Percentiles rank a stretch among this genome's conserved stretches.
Conservation (phyloP, 2,888 invertebrate species). For the Andrena bicolor region DNA sequence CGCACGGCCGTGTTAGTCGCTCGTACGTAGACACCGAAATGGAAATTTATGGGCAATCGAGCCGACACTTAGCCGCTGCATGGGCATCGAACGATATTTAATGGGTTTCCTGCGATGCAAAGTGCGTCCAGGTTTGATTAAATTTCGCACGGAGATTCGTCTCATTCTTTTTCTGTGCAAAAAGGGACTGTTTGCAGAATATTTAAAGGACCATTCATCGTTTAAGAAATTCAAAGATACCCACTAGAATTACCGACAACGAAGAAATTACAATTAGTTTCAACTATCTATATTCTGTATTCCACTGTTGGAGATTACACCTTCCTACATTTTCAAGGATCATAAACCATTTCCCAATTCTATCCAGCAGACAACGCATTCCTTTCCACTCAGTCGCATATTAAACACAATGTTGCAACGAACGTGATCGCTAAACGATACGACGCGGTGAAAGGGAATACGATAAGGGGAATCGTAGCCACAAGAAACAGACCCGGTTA, state of each 20-base stretch:
- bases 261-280: too few relatives aligned
- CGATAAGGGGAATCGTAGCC: slow-evolving; percentile 19
- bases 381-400: too few relatives aligned
- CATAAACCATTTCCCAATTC: too few relatives aligned
- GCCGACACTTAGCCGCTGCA: slow-evolving; percentile 37
- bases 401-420: too few relatives aligned
- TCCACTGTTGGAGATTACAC: too few relatives aligned
- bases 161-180: neutral
- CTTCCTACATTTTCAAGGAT: too few relatives aligned
- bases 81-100: slow-evolving; percentile 53
- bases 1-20: slow-evolving; percentile 58
- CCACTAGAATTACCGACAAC: too few relatives aligned
- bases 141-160: slow-evolving; percentile 32
- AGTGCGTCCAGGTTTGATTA: slow-evolving; percentile 36
- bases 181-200: too few relatives aligned
- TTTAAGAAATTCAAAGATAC: too few relatives aligned
- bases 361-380: too few relatives aligned
- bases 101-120: slow-evolving; percentile 29
- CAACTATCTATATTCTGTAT: too few relatives aligned
- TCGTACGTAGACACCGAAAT: slow-evolving; percentile 70
- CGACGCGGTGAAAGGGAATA: neutral
- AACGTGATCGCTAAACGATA: neutral
- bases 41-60: slow-evolving; percentile 71
- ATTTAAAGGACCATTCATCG: too few relatives aligned
- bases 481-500: slow-evolving; percentile 1